Evolutionary conservation across 2,888 invertebrate species (phyloP).

Genomic region (Phyto melanocephala): DNA sequence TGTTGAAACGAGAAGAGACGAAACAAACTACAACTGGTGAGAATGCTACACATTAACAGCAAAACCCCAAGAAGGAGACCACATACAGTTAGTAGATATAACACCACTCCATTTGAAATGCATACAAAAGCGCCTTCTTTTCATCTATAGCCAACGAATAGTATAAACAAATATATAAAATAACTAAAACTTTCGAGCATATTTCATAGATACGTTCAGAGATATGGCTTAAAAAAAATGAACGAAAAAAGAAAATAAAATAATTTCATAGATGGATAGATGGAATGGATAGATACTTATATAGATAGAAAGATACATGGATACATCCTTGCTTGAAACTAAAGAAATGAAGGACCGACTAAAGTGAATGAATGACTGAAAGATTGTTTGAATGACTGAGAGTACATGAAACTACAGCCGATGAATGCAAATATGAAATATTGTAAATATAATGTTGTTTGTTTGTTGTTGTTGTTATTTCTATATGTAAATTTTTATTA

Average conservation of each 20-base stretch:
- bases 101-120: too few relatives aligned
- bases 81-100: too few relatives aligned
- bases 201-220: constrained; percentile 47
- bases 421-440: constrained; percentile 41
- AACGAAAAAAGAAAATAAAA: constrained; percentile 19
- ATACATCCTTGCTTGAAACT: neutral
- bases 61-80: constrained; percentile 12
- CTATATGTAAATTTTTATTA: constrained; percentile 25
- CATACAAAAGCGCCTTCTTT: neutral
- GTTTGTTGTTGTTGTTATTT: neutral
- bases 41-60: neutral
- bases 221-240: constrained; percentile 7
- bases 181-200: constrained; percentile 43
- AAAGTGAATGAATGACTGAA: neutral
- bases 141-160: neutral
- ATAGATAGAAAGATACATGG: neutral
- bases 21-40: constrained; percentile 15
- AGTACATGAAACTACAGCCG: neutral
- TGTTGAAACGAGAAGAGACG: neutral
- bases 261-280: neutral
- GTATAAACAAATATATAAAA: constrained; percentile 12
- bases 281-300: neutral
- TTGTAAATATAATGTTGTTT: neutral
- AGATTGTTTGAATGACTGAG: neutral
- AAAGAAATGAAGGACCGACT: neutral